These are phyloP conservation scores for Passer montanus DNA, from an alignment of 2,113 vertebrate genomes.

Conservation along the genomic window DNA sequence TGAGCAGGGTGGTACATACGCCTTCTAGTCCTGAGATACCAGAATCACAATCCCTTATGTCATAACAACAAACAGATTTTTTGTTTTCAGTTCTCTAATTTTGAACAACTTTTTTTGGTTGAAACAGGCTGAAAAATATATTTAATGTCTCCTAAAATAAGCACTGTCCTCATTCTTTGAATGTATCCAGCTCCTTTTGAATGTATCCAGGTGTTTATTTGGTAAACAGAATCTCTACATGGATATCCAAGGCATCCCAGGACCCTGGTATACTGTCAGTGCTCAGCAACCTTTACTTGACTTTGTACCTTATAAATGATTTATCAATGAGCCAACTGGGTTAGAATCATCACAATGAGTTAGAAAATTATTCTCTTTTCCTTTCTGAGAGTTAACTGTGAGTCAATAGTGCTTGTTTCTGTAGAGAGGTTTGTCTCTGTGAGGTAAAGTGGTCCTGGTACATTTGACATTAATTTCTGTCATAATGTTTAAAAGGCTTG, in stretches of 20 bases:
- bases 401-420: not conserved
- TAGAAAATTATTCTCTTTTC: not conserved
- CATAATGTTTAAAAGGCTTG: not conserved
- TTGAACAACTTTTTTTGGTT: not conserved
- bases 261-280: not conserved
- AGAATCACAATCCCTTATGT: not conserved
- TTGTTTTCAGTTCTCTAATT: not conserved
- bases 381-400: not conserved
- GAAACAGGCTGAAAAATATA: not conserved
- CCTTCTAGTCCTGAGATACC: not conserved
- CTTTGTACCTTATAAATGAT: not conserved
- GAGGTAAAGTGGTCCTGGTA: not conserved
- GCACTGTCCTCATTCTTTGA: not conserved
- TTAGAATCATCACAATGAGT: not conserved
- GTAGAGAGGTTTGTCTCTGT: not conserved
- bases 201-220: not conserved
- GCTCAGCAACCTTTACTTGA: not conserved
- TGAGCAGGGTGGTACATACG: not conserved
- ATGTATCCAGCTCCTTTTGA: not conserved
- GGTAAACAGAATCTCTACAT: not conserved
- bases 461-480: not conserved
- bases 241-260: not conserved
- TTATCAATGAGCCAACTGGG: not conserved
- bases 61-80: not conserved
- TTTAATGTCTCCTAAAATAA: not conserved